phyloP scores from a whole-genome alignment of 2,888 invertebrate genomes.

The Brachyptera putata region DNA sequence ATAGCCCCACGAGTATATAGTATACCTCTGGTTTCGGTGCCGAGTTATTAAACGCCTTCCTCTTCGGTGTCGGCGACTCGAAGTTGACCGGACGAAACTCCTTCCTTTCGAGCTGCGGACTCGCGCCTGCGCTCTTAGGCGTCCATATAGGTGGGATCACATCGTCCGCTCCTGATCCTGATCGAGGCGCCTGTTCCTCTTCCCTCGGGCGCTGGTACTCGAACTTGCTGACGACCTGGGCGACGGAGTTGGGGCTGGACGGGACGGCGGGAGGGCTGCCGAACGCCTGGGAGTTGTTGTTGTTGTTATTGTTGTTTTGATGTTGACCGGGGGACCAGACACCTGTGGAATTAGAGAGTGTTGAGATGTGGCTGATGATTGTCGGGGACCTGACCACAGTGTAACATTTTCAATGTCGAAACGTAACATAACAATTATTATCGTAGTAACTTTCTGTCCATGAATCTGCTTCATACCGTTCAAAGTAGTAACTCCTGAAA shows the following conservation, averaged over 20 bases:
- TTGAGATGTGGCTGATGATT: too few species aligned
- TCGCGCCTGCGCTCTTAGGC: conserved; percentile 65
- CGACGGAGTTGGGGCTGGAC: conserved; percentile 10
- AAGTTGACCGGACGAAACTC: conserved; percentile 75
- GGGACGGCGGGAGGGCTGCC: conserved; percentile 49
- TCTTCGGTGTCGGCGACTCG: conserved; percentile 60
- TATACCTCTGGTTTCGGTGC: too few species aligned
- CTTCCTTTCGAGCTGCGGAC: conserved; percentile 69
- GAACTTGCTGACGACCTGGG: neutral
- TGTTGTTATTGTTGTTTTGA: conserved; percentile 20
- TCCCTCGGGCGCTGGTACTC: conserved; percentile 4
- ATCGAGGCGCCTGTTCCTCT: neutral
- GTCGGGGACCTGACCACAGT: too few species aligned
- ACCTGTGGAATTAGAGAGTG: conserved; percentile 46
- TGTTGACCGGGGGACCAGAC: conserved; percentile 58
- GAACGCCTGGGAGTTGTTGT: conserved; percentile 27
- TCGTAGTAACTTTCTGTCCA: too few species aligned
- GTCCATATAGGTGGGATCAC: conserved; percentile 71
- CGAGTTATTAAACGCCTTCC: too few species aligned
- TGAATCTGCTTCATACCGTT: too few species aligned
- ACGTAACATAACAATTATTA: too few species aligned
- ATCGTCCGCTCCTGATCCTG: neutral
- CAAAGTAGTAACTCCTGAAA: too few species aligned
- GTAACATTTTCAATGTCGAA: too few species aligned
- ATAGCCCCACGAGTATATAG: too few species aligned